These are phyloP conservation scores for Eupeodes latifasciatus DNA, from an alignment of 2,888 invertebrate genomes.

Conservation along the genomic window DNA sequence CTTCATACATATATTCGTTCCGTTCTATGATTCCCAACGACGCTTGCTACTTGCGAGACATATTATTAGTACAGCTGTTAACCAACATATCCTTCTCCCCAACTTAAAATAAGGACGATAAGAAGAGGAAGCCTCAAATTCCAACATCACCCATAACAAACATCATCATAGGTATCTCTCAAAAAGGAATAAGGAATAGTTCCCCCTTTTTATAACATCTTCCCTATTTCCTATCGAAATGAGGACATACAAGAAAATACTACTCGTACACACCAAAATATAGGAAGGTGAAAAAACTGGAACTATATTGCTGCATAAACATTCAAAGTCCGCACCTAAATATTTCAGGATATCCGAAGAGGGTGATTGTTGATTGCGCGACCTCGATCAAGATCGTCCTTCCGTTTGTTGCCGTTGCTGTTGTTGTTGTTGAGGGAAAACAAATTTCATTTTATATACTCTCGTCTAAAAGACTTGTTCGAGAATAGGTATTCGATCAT, in stretches of 20 bases:
- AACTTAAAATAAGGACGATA: constrained; percentile 17
- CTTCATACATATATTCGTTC: constrained; percentile 53
- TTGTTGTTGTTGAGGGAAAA: constrained; percentile 33
- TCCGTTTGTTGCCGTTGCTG: neutral
- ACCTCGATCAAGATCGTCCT: constrained; percentile 42
- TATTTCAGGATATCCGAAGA: constrained; percentile 57
- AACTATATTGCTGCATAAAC: constrained; percentile 62
- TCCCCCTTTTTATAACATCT: constrained; percentile 36
- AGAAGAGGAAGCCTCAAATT: constrained; percentile 57
- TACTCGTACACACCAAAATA: constrained; percentile 3
- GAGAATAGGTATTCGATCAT: constrained; percentile 23
- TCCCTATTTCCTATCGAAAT: constrained; percentile 46
- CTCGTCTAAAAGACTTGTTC: neutral
- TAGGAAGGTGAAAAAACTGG: constrained; percentile 67
- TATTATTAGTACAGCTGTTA: constrained; percentile 71
- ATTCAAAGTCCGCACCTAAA: constrained; percentile 27
- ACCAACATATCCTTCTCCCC: constrained; percentile 30
- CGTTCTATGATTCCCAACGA: constrained; percentile 64
- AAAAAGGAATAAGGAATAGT: constrained; percentile 10
- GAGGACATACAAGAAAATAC: constrained; percentile 28
- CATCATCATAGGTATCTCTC: neutral
- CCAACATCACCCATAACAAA: constrained; percentile 44
- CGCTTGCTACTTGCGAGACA: constrained; percentile 21
- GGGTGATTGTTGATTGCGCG: constrained; percentile 32
- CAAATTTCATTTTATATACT: constrained; percentile 3